A percentile compares a stretch with the other conserved stretches of the same genome.
These are phyloP conservation scores for Hippopotamyrus pictus DNA, from an alignment of 2,797 vertebrate genomes.

Conservation along the genomic window DNA sequence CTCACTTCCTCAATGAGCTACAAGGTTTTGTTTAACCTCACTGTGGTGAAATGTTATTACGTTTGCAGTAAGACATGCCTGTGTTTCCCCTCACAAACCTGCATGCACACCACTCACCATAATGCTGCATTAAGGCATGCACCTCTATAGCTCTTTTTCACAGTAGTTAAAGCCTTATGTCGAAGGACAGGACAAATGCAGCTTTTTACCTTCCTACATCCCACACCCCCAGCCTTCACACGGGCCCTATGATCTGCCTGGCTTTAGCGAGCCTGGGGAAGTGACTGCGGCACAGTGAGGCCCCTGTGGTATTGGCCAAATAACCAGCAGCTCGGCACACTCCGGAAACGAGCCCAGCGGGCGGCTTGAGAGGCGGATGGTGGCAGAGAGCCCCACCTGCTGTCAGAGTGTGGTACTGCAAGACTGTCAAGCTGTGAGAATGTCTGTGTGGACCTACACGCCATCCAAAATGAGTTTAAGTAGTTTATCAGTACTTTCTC, in stretches of 20 bases:
- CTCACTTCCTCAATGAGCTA: slow-evolving; percentile 48
- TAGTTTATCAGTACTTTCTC: not conserved
- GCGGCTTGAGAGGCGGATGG: not conserved
- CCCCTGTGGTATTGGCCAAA: slow-evolving; percentile 32
- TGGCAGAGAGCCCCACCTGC: slow-evolving; percentile 41
- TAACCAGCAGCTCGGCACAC: slow-evolving; percentile 18
- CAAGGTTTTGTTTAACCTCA: slow-evolving; percentile 8
- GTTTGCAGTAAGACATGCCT: not conserved
- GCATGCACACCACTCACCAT: slow-evolving; percentile 32
- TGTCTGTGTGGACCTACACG: not conserved
- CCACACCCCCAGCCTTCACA: slow-evolving; percentile 26
- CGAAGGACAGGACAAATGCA: not conserved
- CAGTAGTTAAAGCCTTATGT: slow-evolving; percentile 17
- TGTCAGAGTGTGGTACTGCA: slow-evolving; percentile 30
- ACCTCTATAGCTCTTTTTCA: slow-evolving; percentile 34
- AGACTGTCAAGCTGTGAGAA: not conserved
- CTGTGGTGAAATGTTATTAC: slow-evolving; percentile 17
- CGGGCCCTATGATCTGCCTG: not conserved
- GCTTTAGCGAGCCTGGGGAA: slow-evolving; percentile 21
- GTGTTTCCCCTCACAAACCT: slow-evolving; percentile 29
- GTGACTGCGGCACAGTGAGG: slow-evolving; percentile 27
- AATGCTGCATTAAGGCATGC: slow-evolving; percentile 32
- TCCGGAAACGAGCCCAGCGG: slow-evolving; percentile 27
- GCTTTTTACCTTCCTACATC: not conserved
- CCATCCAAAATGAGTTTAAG: not conserved